Base-by-base conservation (phyloP, 2,113 vertebrate genomes). In the Leucopsar rothschildi region DNA sequence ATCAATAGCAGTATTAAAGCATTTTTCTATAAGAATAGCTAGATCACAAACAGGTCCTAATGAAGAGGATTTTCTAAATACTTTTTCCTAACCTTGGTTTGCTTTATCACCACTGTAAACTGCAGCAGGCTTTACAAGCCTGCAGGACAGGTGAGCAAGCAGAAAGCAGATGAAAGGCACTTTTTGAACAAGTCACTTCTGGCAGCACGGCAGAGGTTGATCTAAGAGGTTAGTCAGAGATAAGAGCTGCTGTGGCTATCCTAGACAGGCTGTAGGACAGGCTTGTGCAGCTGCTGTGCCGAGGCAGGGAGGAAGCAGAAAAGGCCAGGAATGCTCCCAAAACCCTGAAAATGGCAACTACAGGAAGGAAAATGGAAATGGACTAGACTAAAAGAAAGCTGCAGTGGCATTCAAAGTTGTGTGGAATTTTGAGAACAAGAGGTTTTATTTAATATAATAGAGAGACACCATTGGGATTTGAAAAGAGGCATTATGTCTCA, bases 141-240 rank as follows among this genome's bases (percentile, higher is more conserved):
- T 82, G 59, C 80, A 95, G 91, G 93, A 88, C 68, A 88, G 55
- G 60, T 90, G 85, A 92, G 52, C 24, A 77, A 95, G 87, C 47
- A 96, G 50, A 90, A 85, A 86, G 89, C 16, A 73, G 57, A 84
- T 89, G 69, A 97, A 94, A 88, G 79, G 15, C 31, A 27, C 35
- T 47, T 95, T 91, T 49, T 87, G 52, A 82, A 77, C 66, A 50
- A 90, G 75, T 82, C 29, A 73, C 22, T 95, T 83, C 39, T 88
- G 35, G 45, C 70, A 90, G 87, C 35, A 40, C 52, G 56, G 70
- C 75, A 92, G 75, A 85, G 39, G 75, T 72, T 89, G 93, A 85
- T 94, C 55, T 95, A 45, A 90, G 83, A 52, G 78, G 63, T 79
- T 21, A 76, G 59, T 65, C 55, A 50, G 39, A 80, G 60, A 22